These are phyloP conservation scores for Campaea margaritaria DNA, from an alignment of 2,888 invertebrate species.

Conservation along the genomic window DNA sequence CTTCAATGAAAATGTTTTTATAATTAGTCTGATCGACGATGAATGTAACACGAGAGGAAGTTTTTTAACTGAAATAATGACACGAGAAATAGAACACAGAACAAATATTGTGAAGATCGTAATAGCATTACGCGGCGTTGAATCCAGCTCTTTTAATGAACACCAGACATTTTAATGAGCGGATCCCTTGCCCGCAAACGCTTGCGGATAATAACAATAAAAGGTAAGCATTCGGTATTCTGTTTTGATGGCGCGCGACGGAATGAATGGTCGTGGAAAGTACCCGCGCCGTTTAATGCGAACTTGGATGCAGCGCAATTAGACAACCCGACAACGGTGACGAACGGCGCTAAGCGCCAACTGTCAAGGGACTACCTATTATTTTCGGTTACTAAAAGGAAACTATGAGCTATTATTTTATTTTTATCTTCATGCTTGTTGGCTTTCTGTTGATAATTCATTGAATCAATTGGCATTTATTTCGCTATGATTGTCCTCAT, in stretches of 20 bases:
- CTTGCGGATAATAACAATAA: constrained; percentile 32
- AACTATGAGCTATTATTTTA: no score
- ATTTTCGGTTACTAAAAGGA: no score
- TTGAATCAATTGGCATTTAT: background rate
- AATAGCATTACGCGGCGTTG: background rate
- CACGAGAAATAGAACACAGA: background rate
- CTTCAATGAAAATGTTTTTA: constrained; percentile 1
- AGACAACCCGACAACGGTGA: background rate
- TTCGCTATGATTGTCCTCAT: no score
- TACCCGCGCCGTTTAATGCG: background rate
- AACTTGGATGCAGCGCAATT: constrained; percentile 5
- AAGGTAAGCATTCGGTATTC: constrained; percentile 29
- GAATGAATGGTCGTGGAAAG: constrained; percentile 3
- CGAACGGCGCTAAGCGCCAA: background rate
- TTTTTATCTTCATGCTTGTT: no score
- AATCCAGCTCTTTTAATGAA: constrained; percentile 16
- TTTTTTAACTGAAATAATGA: background rate
- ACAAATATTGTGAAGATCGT: background rate
- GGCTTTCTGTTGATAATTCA: background rate
- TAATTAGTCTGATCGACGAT: constrained; percentile 1
- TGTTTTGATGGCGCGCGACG: constrained; percentile 8
- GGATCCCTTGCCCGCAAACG: constrained; percentile 18
- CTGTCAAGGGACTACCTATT: background rate
- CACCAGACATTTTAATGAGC: constrained; percentile 35
- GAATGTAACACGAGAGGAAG: constrained; percentile 1